phyloP scores from a whole-genome alignment of 2,888 invertebrate genomes.

The Sesia apiformis region DNA sequence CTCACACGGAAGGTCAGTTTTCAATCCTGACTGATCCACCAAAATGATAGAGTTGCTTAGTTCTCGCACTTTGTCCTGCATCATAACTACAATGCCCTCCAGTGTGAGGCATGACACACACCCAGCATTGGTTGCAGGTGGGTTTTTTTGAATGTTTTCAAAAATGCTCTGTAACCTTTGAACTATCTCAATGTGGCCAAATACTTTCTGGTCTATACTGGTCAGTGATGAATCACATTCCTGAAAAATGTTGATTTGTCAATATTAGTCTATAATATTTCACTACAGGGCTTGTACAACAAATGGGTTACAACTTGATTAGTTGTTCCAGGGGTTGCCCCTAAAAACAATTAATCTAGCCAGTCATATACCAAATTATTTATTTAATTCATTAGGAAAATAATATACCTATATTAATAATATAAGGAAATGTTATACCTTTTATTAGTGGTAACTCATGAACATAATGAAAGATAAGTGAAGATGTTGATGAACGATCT shows the following conservation, averaged over 20 bases:
- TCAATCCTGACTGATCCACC: slow-evolving; percentile 1
- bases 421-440: no score
- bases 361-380: no score
- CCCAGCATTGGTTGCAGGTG: background rate
- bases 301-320: no score
- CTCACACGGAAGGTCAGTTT: slow-evolving; percentile 1
- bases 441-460: no score
- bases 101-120: slow-evolving; percentile 8
- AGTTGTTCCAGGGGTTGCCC: no score
- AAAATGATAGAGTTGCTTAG: slow-evolving; percentile 1
- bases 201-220: slow-evolving; percentile 22
- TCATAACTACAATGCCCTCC: slow-evolving; percentile 5
- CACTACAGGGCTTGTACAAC: no score
- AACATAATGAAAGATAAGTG: no score
- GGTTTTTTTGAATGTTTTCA: background rate
- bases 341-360: no score
- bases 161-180: slow-evolving; percentile 7
- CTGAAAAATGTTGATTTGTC: slow-evolving; percentile 14
- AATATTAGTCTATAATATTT: background rate
- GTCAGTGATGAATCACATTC: slow-evolving; percentile 28
- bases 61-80: slow-evolving; percentile 9
- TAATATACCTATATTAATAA: no score
- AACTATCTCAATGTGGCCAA: slow-evolving; percentile 16
- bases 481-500: no score
- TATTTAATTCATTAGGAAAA: no score